Base-by-base conservation (phyloP, 1,140 invertebrate species). In the Sarcophaga bullata region DNA sequence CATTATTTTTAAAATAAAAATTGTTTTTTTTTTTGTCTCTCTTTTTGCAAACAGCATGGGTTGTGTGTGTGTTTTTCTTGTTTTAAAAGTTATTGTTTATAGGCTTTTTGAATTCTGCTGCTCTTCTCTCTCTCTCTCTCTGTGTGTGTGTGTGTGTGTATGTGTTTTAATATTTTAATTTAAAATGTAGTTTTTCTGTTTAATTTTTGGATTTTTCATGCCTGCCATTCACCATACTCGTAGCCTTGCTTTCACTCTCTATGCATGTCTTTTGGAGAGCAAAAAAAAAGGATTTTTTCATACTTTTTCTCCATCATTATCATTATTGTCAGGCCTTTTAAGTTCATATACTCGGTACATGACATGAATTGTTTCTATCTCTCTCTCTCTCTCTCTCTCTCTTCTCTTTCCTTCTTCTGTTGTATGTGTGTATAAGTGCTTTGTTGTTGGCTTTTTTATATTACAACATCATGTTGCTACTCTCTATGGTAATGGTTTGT, bases 161-260 rank as follows among this genome's bases (percentile, higher is more conserved):
- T 78, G 75, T 50, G 75, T 50, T 78, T 78, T 50, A 78, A 78
- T 78, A 78, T 78, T 78, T 78, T 78, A 78, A 78, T 78, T 78
- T 78, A 78, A n/a, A 15, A 19, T 78, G 75, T 78, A 78, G 75
- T 50, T 78, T 78, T n/a, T 50, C 48, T 10, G 13, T 76, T 49
- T 48, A 5, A 49, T 48, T 76, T n/a, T 46, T 37, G 48, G 48
- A 13, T 72, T 72, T 10, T 5, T 72, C 10, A 19, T 73, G 72
- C 46, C 46, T 73, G n/a, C n/a, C n/a, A 50, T 50, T 50, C 11
- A 8, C 6, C 49, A 50, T 50, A 50, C n/a, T n/a, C n/a, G n/a
- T n/a, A n/a, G n/a, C n/a, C n/a, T n/a, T 50, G 6, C 49, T 50
- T 50, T 50, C 11, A 50, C 11, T 50, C 6, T 50, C 11, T 50